Evolutionary conservation across 2,888 invertebrate species (phyloP).

Genomic region (Erebia epiphron): DNA sequence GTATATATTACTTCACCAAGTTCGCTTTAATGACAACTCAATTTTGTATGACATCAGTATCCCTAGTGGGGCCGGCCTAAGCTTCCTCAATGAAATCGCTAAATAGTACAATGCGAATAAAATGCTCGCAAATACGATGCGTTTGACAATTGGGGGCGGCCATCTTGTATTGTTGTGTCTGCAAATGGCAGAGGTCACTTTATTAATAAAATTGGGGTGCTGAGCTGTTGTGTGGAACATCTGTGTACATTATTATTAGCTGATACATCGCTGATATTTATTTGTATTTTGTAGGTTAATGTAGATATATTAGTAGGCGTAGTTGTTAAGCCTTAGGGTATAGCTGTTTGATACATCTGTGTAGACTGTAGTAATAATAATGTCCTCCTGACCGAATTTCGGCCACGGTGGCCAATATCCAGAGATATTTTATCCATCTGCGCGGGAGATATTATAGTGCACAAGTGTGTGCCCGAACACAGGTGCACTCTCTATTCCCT

Average conservation of each 20-base stretch:
- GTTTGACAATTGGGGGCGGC: conserved; percentile 67
- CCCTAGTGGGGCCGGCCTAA: conserved; percentile 16
- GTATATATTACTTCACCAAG: no score
- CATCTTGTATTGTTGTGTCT: conserved; percentile 62
- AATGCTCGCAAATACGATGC: conserved; percentile 62
- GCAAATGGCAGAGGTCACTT: conserved; percentile 59
- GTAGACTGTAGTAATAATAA: background rate
- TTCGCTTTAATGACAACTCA: no score
- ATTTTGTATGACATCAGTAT: no score
- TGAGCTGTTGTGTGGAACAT: conserved; percentile 41
- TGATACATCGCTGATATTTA: conserved; percentile 11
- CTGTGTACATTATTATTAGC: conserved; percentile 39
- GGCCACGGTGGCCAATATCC: no score
- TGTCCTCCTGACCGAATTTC: background rate
- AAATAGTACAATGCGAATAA: conserved; percentile 44
- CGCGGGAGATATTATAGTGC: no score
- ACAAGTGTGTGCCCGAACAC: no score
- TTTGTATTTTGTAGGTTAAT: conserved; percentile 5
- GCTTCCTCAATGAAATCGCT: conserved; percentile 50
- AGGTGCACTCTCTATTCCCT: no score
- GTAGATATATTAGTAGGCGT: background rate
- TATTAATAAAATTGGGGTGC: conserved; percentile 33
- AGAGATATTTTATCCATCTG: no score
- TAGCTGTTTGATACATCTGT: background rate
- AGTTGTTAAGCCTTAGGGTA: background rate